Percentiles rank a stretch among this genome's conserved stretches.
Conservation (phyloP, 2,888 invertebrate species). For the Eupelmus urozonus region DNA sequence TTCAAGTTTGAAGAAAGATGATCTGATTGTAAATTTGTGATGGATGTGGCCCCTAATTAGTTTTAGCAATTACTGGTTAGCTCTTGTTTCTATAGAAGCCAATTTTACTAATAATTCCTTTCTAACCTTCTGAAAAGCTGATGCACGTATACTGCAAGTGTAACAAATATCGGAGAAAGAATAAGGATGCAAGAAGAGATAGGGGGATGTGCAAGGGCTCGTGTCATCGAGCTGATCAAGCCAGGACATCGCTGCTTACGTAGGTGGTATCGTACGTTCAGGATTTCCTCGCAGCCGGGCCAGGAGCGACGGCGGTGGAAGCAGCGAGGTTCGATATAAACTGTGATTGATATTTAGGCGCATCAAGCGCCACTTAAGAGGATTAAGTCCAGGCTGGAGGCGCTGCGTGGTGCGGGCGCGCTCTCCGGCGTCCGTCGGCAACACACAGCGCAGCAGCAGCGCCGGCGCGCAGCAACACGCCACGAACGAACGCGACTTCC, state of each 20-base stretch:
- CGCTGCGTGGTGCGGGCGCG: not conserved
- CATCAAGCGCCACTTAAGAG: constrained; percentile 74
- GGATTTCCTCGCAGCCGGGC: constrained; percentile 59
- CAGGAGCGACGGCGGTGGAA: constrained; percentile 57
- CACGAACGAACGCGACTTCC: constrained; percentile 39
- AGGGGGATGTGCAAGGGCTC: constrained; percentile 36
- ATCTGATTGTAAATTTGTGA: too few species aligned
- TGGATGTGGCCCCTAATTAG: too few species aligned
- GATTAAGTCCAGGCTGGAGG: constrained; percentile 68
- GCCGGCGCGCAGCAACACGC: not conserved
- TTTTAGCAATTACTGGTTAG: too few species aligned
- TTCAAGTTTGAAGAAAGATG: too few species aligned
- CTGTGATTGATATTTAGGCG: constrained; percentile 75
- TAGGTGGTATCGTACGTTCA: constrained; percentile 28
- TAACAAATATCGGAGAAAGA: too few species aligned
- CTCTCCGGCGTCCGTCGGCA: not conserved
- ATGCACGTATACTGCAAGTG: too few species aligned
- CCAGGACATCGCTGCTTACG: not conserved
- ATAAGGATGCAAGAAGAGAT: too few species aligned
- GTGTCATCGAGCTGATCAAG: constrained; percentile 62
- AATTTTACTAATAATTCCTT: too few species aligned
- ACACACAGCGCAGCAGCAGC: not conserved
- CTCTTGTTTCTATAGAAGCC: too few species aligned
- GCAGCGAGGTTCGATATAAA: constrained; percentile 62
- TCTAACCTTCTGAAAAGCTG: too few species aligned